Conservation (phyloP, 2,888 invertebrate genomes). For the Polylopha cassiicola region DNA sequence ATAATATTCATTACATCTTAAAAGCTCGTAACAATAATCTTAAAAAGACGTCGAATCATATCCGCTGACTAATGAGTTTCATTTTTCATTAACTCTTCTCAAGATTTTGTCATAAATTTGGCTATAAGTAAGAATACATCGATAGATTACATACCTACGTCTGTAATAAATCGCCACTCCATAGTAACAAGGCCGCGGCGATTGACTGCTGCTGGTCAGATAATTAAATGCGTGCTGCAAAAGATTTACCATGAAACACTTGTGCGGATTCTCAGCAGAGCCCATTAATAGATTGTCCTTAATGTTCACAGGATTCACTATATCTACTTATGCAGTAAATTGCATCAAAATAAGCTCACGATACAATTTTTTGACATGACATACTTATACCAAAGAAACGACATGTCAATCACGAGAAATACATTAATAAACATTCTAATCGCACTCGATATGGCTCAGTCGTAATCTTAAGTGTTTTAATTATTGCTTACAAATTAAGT, state of each 20-base stretch:
- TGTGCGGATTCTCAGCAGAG: conserved; percentile 50
- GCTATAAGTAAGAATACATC: too few species aligned
- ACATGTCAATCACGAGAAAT: conserved; percentile 14
- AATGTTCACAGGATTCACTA: conserved; percentile 20
- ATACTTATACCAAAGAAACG: conserved; percentile 1
- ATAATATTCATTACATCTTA: too few species aligned
- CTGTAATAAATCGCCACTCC: conserved; percentile 53
- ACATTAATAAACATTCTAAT: conserved; percentile 20
- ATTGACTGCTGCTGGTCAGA: conserved; percentile 45
- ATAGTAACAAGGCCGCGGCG: conserved; percentile 27
- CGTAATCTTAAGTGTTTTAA: conserved; percentile 50
- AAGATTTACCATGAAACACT: conserved; percentile 61
- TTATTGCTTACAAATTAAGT: conserved; percentile 68
- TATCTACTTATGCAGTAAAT: neutral
- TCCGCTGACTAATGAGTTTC: too few species aligned
- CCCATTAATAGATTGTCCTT: conserved; percentile 32
- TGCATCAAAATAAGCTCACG: neutral
- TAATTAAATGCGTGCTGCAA: conserved; percentile 65
- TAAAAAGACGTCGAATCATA: too few species aligned
- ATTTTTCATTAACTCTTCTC: too few species aligned
- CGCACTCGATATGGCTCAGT: conserved; percentile 19
- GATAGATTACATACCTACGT: conserved; percentile 30
- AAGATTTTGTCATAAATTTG: too few species aligned
- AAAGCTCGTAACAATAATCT: too few species aligned
- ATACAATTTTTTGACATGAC: neutral